These are phyloP conservation scores for Oncorhynchus kisutch DNA, from an alignment of 2,113 vertebrate genomes.

Conservation along the genomic window DNA sequence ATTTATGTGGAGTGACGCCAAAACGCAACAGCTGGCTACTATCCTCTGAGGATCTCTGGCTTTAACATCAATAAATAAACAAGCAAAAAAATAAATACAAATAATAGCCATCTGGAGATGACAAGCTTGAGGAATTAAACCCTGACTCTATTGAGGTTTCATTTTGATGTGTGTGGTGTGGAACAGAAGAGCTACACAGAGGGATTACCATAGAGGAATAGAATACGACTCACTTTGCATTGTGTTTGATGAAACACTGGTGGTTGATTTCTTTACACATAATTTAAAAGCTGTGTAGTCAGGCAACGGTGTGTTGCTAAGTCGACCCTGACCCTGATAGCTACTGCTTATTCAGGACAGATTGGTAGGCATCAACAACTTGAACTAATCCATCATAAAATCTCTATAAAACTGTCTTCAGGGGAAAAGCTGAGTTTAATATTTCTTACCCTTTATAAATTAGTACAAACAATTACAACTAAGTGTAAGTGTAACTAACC, in stretches of 20 bases:
- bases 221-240: conserved; percentile 37
- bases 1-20: conserved; percentile 73
- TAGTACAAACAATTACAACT: too few species aligned
- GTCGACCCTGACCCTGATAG: conserved; percentile 25
- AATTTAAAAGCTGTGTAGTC: conserved; percentile 40
- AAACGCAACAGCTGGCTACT: conserved; percentile 77
- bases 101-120: conserved; percentile 67
- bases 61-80: conserved; percentile 69
- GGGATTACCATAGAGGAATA: conserved; percentile 53
- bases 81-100: conserved; percentile 23
- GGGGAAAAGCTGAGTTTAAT: not conserved
- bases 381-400: not conserved
- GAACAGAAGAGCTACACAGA: conserved; percentile 52
- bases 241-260: conserved; percentile 27
- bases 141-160: conserved; percentile 42
- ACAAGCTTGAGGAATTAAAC: conserved; percentile 65
- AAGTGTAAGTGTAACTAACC: too few species aligned
- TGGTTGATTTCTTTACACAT: conserved; percentile 27
- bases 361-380: not conserved
- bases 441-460: not conserved
- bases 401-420: conserved; percentile 1
- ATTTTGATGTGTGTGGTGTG: conserved; percentile 59
- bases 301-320: conserved; percentile 38
- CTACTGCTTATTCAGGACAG: conserved; percentile 13
- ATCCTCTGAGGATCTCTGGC: conserved; percentile 79